A percentile compares a stretch with the other conserved stretches of the same genome.
phyloP scores from a whole-genome alignment of 2,888 invertebrate species.

The Lepidonotus clava region DNA sequence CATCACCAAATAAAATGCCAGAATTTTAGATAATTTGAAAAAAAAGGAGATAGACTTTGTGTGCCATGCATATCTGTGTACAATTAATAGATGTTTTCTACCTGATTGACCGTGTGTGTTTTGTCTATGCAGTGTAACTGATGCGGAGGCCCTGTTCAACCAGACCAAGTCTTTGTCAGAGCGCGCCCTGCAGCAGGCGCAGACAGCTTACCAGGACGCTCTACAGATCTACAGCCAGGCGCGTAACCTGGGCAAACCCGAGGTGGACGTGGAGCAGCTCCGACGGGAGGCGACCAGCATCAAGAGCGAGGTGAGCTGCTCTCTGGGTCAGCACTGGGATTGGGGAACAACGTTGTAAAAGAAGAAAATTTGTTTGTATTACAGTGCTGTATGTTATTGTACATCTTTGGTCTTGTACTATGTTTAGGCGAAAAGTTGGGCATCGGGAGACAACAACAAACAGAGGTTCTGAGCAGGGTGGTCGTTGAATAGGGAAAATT shows the following conservation, averaged over 20 bases:
- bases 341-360: neutral
- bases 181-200: constrained; percentile 88
- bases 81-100: too few relatives aligned
- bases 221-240: constrained; percentile 90
- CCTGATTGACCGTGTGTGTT: neutral
- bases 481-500: too few relatives aligned
- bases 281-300: constrained; percentile 86
- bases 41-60: neutral
- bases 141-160: constrained; percentile 86
- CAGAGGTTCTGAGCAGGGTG: too few relatives aligned
- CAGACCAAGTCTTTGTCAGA: constrained; percentile 87
- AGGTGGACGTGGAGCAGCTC: constrained; percentile 87
- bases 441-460: too few relatives aligned
- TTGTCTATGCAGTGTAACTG: constrained; percentile 77
- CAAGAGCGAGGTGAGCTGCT: constrained; percentile 84
- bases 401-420: too few relatives aligned
- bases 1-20: too few relatives aligned
- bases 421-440: too few relatives aligned
- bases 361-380: neutral
- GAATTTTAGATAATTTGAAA: too few relatives aligned
- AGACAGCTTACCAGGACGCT: constrained; percentile 90
- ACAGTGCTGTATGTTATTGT: too few relatives aligned
- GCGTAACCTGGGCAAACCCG: constrained; percentile 88
- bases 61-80: too few relatives aligned
- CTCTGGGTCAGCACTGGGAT: neutral